These are phyloP conservation scores for Drosophila repletoides DNA, from an alignment of 1,140 invertebrate species.

Conservation along the genomic window DNA sequence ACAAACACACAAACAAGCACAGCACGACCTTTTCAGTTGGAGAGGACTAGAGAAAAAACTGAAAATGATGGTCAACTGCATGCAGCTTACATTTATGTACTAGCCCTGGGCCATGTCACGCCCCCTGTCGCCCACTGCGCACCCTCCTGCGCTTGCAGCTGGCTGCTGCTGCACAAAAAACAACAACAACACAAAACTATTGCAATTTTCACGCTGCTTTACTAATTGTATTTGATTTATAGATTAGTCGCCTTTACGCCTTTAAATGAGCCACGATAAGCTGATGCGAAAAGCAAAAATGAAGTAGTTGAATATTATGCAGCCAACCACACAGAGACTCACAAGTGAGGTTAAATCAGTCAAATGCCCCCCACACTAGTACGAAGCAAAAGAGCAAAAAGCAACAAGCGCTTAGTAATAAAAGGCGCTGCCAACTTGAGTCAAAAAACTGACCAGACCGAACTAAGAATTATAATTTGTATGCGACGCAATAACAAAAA, in stretches of 20 bases:
- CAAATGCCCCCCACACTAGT: conserved; percentile 42
- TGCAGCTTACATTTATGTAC: conserved; percentile 32
- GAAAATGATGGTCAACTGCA: background rate
- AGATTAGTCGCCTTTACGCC: conserved; percentile 15
- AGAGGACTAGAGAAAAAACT: background rate
- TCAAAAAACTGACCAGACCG: background rate
- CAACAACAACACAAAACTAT: too few species aligned
- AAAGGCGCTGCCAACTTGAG: conserved; percentile 37
- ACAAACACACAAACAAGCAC: conserved; percentile 1
- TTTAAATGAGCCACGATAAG: conserved; percentile 29
- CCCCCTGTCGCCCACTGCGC: background rate
- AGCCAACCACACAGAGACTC: conserved; percentile 35
- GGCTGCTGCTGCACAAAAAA: background rate
- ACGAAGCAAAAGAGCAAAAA: conserved; percentile 39
- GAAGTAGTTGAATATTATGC: conserved; percentile 51
- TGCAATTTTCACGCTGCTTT: conserved; percentile 30
- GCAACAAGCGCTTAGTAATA: conserved; percentile 40
- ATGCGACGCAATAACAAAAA: conserved; percentile 38
- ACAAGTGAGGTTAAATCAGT: conserved; percentile 49
- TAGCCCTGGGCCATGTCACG: conserved; percentile 14
- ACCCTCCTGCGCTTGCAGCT: background rate
- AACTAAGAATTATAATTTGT: background rate
- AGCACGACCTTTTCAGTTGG: conserved; percentile 11
- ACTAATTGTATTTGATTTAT: background rate
- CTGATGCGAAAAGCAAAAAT: conserved; percentile 18